Conservation (phyloP, 2,113 vertebrate species). For the Chauna torquata region DNA sequence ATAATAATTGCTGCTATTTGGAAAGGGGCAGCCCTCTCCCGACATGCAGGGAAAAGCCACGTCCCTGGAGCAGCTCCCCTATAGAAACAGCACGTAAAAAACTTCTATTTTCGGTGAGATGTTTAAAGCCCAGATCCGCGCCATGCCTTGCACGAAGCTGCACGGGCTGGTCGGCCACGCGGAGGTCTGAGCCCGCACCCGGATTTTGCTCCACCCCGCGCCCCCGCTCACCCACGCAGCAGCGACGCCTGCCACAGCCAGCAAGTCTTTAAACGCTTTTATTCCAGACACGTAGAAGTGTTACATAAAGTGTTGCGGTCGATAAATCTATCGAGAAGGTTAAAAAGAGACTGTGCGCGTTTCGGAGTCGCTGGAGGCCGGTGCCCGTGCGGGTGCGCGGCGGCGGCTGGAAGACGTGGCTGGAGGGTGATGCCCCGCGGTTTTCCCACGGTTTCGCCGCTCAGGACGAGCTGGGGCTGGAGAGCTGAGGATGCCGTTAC, state of each 20-base stretch:
- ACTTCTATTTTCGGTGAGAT: rapidly evolving
- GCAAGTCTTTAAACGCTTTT: conserved; percentile 41
- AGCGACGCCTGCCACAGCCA: background rate
- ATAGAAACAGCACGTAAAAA: rapidly evolving
- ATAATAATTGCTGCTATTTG: background rate
- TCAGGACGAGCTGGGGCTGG: too few relatives aligned
- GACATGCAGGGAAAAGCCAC: rapidly evolving
- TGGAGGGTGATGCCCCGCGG: rapidly evolving
- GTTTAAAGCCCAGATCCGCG: rapidly evolving
- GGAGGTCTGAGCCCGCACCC: background rate
- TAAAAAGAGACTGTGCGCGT: conserved; percentile 38
- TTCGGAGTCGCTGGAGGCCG: background rate
- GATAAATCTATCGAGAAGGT: conserved; percentile 36
- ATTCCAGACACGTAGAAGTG: conserved; percentile 61
- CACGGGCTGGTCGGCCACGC: background rate
- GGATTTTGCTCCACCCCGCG: background rate
- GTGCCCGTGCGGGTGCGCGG: background rate
- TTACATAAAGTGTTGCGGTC: conserved; percentile 23
- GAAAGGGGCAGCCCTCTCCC: background rate
- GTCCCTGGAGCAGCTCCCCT: rapidly evolving
- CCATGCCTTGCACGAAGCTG: background rate
- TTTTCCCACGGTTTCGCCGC: background rate
- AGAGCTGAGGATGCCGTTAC: background rate
- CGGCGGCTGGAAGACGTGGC: conserved; percentile 28
- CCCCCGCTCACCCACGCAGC: too few relatives aligned